These are phyloP conservation scores for Notechis scutatus DNA, from an alignment of 2,113 vertebrate genomes.

Conservation along the genomic window DNA sequence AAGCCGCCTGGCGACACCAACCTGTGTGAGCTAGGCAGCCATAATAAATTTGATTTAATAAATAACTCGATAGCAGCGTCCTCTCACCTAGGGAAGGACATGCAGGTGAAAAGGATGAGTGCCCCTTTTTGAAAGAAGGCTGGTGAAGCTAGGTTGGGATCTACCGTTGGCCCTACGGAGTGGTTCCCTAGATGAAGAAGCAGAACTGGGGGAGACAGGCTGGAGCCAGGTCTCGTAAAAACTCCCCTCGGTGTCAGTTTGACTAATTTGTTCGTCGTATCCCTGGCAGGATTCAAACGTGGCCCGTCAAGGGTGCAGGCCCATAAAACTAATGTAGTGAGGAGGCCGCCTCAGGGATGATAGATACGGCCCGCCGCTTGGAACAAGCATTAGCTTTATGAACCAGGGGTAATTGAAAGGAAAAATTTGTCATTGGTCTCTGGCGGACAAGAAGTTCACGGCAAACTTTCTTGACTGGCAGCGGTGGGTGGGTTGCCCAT, in stretches of 20 bases:
- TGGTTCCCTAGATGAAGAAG: neutral
- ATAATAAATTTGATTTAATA: neutral
- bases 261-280: conserved; percentile 81
- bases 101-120: neutral
- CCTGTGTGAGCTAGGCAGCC: neutral
- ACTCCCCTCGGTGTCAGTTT: conserved; percentile 70
- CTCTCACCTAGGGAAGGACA: neutral
- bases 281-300: conserved; percentile 67
- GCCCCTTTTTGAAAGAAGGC: neutral
- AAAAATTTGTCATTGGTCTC: conserved; percentile 68
- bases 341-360: conserved; percentile 60
- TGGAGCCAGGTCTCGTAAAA: conserved; percentile 2
- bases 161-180: no score
- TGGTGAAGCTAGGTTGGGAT: neutral
- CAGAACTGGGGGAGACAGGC: neutral
- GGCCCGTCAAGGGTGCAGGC: conserved; percentile 52
- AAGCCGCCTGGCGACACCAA: neutral
- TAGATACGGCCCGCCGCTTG: conserved; percentile 66
- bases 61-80: neutral
- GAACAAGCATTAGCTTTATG: conserved; percentile 71
- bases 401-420: conserved; percentile 67
- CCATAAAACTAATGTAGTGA: conserved; percentile 75
- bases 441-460: conserved; percentile 18
- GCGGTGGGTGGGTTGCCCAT: neutral
- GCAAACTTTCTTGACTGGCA: neutral